Evolutionary conservation across 2,113 vertebrate species (phyloP), one percentile per base, ranked within the genome.

Genomic region (Cariama cristata): DNA sequence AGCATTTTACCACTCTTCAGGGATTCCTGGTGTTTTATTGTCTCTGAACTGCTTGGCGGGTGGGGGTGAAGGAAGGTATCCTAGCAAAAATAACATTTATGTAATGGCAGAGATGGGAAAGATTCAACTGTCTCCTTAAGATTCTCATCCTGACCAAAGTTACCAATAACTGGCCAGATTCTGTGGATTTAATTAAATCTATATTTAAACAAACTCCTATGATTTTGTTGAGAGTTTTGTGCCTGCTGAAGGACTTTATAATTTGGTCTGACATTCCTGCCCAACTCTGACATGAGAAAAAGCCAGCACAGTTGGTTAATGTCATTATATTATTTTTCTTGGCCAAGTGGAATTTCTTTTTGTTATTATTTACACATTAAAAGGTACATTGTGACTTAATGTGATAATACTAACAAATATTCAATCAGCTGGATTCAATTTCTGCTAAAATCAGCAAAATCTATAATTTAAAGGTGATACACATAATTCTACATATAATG

Each of bases 21-120:
- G 98, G 98, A 98, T 98, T 98, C 97, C 97, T 97, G 96, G 98
- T 98, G 98, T 98, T 98, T 98, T 98, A 98, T 98, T 99, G 98
- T 98, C 97, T 98, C 96, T 93, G 97, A 98, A 97, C 97, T 97
- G 98, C 97, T 98, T 95, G 96, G 96, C 97, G 97, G 97, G 98
- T 95, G 93, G 93, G 66, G 15, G 77, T 96, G 88, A 97, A 92
- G 81, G 64, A 96, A 98, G 95, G 91, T 73, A 82, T 97, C 93
- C 95, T 89, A 96, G 90, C 81, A 97, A 98, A 98, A 98, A 97
- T 80, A 98, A 96, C 96, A 97, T 98, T 98, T 98, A 96, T 97
- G n/a, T 97, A 98, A 98, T 95, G 91, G 90, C 67, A 94, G 90
- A 88, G 88, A 79, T 86, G 85, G 86, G 92, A 92, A 96, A 87